Evolutionary conservation across 2,888 invertebrate genomes (phyloP).

Genomic region (Mellilla xanthometata): DNA sequence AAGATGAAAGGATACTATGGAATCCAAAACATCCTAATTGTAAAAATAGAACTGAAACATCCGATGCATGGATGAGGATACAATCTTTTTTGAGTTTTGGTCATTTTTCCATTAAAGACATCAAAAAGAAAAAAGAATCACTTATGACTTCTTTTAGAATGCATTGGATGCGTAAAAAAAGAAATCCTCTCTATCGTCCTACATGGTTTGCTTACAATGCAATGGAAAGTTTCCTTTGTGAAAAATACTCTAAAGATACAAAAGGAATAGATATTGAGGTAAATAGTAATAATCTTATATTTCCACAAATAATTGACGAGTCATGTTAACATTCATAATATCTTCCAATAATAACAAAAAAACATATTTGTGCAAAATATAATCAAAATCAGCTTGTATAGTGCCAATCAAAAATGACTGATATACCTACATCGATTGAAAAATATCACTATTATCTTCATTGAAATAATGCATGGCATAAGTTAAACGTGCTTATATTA

Average conservation of each 20-base stretch:
- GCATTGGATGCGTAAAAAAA: conserved; percentile 58
- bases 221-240: conserved; percentile 72
- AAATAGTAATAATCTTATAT: conserved; percentile 11
- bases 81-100: conserved; percentile 53
- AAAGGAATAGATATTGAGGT: conserved; percentile 61
- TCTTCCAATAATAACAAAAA: too few relatives aligned
- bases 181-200: conserved; percentile 43
- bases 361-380: too few relatives aligned
- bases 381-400: too few relatives aligned
- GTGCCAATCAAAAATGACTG: too few relatives aligned
- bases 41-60: conserved; percentile 60
- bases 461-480: too few relatives aligned
- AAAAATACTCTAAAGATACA: conserved; percentile 65
- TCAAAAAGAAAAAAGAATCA: conserved; percentile 75
- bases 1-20: conserved; percentile 65
- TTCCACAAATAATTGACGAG: too few relatives aligned
- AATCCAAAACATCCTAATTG: conserved; percentile 63
- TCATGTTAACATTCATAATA: too few relatives aligned
- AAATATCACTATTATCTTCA: too few relatives aligned
- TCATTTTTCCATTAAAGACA: conserved; percentile 52
- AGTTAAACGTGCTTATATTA: too few relatives aligned
- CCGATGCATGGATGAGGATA: conserved; percentile 68
- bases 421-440: too few relatives aligned
- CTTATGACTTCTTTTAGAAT: conserved; percentile 71
- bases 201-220: conserved; percentile 68